phyloP scores from a whole-genome alignment of 2,888 invertebrate species.

The Coronaproctus castanopsis region DNA sequence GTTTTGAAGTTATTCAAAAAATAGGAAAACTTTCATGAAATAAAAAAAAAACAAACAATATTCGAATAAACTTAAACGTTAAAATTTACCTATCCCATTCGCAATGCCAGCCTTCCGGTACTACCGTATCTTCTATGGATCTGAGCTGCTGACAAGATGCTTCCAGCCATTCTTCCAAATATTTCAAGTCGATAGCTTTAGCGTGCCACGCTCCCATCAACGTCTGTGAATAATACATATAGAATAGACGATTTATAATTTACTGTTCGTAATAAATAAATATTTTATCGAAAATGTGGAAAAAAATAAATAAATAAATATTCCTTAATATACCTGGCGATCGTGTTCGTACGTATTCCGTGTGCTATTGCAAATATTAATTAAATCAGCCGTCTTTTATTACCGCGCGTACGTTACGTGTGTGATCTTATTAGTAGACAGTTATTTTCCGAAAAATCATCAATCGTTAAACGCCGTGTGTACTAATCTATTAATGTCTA shows the following conservation, averaged over 20 bases:
- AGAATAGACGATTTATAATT: not conserved
- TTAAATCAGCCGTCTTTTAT: no score
- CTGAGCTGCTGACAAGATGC: constrained; percentile 37
- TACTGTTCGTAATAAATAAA: not conserved
- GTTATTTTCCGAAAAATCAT: no score
- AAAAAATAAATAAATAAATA: not conserved
- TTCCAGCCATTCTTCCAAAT: constrained; percentile 38
- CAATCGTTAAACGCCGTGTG: not conserved
- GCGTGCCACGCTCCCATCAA: constrained; percentile 39
- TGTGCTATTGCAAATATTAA: no score
- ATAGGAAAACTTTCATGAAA: no score
- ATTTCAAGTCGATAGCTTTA: constrained; percentile 35
- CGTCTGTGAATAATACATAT: constrained; percentile 36
- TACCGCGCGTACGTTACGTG: no score
- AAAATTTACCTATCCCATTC: constrained; percentile 50
- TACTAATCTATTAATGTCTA: no score
- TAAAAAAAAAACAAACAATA: no score
- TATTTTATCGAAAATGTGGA: not conserved
- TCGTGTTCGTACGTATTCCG: no score
- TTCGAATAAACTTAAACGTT: no score
- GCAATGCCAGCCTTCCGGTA: constrained; percentile 45
- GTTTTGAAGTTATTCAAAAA: no score
- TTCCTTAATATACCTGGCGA: no score
- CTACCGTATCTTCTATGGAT: constrained; percentile 41
- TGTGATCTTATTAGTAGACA: no score